Base-by-base conservation (phyloP, 1,140 invertebrate genomes). In the Elysia chlorotica region DNA sequence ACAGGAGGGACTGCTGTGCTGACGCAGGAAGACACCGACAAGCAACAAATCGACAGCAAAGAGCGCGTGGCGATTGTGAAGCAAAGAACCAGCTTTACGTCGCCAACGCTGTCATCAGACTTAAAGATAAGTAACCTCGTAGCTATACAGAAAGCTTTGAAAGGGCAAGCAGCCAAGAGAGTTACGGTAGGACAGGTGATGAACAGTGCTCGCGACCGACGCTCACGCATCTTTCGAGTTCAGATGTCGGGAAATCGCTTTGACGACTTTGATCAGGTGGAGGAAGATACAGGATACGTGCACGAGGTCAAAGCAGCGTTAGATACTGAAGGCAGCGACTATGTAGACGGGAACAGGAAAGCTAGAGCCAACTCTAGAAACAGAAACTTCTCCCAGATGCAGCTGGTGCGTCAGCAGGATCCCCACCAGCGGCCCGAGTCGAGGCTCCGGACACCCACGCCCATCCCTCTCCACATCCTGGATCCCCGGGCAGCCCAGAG, bases 171-270 rank as follows among this genome's bases (percentile, higher is more conserved):
- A 6, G 31, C 63, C n/a, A 73, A 71, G 38, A 33, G 71, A 17
- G 36, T 73, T 31, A 66, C 71, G 33, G 71, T 73, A 14, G 53
- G 65, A 19, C 41, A 73, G 48, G 71, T 73, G n/a, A 73, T 73
- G 71, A 53, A 31, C 31, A 73, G 65, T 28, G 65, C 71, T 37
- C 41, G 71, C 25, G 71, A 73, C 36, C 1, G 71, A 19, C 63
- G 65, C 28, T 38, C 71, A 28, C 35, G 71, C 36, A 48, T 73
- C 10, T 73, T 66, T 38, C 62, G 65, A 30, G 63, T 73, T 33
- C 71, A 73, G 65, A 25, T 67, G 48, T 36, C 71, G 23, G 31
- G 21, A 19, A 57, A 65, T 36, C 63, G 54, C 19, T 33, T 67
- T 23, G 71, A 73, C 33, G 71, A 71, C 33, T 71, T 33, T 56